phyloP scores from a whole-genome alignment of 2,888 invertebrate species.

The Hetaerina titia region DNA sequence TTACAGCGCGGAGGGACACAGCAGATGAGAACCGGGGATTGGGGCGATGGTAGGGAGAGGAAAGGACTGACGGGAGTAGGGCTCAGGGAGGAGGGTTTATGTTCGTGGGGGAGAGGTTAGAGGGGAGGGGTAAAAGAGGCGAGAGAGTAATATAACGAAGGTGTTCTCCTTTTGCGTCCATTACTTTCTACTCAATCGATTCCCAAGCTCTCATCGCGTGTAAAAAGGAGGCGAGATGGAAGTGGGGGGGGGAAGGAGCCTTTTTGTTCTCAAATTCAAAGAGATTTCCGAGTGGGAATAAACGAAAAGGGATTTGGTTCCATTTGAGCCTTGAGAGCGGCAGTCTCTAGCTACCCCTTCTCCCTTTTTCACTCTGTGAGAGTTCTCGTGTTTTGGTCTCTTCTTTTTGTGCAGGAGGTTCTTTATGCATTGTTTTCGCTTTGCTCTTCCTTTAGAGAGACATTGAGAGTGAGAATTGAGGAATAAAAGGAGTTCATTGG shows the following conservation, averaged over 20 bases:
- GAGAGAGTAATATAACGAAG: background rate
- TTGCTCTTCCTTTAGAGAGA: background rate
- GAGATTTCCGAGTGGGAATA: slow-evolving; percentile 5
- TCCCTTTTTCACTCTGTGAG: background rate
- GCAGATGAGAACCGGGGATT: background rate
- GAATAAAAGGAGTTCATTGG: background rate
- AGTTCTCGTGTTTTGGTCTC: background rate
- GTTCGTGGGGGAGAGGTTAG: background rate
- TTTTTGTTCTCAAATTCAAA: slow-evolving; percentile 27
- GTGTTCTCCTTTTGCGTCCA: slow-evolving; percentile 20
- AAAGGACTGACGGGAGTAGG: background rate
- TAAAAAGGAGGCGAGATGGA: background rate
- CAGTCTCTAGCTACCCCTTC: background rate
- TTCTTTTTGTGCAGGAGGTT: background rate
- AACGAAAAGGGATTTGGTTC: slow-evolving; percentile 20
- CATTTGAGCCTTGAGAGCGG: background rate
- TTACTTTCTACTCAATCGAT: slow-evolving; percentile 4
- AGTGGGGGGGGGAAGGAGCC: background rate
- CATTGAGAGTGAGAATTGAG: background rate
- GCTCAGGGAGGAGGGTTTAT: background rate
- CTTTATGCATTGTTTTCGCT: background rate
- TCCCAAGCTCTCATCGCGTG: background rate
- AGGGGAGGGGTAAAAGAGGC: background rate
- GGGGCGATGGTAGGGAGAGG: background rate
- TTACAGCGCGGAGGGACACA: background rate